Base-by-base conservation (phyloP, 2,797 vertebrate species). In the Rhodeus uyekii region DNA sequence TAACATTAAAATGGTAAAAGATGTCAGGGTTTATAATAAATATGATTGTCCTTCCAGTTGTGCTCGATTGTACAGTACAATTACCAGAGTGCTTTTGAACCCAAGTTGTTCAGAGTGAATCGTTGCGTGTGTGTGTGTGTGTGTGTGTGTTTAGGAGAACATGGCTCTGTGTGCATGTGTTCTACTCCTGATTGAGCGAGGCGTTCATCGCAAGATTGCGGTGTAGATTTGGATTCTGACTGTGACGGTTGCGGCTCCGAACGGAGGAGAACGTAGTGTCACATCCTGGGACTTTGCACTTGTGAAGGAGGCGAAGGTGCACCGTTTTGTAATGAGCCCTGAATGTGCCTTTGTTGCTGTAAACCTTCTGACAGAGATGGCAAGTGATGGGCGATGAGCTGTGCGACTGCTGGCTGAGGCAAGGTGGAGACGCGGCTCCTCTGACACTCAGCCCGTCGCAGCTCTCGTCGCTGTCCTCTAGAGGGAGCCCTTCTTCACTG, bases 271-370 rank as follows among this genome's bases (percentile, higher is more conserved):
- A 99, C 71, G 96, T 96, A 0, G 95, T 98, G 79, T 96, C 95
- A 82, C 98, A 99, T 74, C 98, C 98, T 0, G 96, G 96, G 55
- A 99, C 93, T 91, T 98, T 99, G 92, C 98, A 99, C 78, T 97
- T 97, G 89, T 98, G 98, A 42, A 99, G 96, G 84, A 98, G 95
- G 69, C 96, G 94, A 64, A 99, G 96, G 87, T 99, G 98, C 58
- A 98, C 97, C 1, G 97, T 98, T 92, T 98, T 99, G 91, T 98
- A 99, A 92, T 99, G 98, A 83, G 97, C 97, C 87, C 97, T 93
- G 90, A 99, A 98, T 8, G 97, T 98, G 87, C 97, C 97, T 91
- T 97, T 98, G 92, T 98, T 98, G 90, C 98, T 98, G 75, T 98
- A 99, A 27, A 95, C 96, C 94, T 98, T 99, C 91, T 97, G 97